These are phyloP conservation scores for Danio aesculapii DNA, from an alignment of 2,797 vertebrate genomes.

Conservation along the genomic window DNA sequence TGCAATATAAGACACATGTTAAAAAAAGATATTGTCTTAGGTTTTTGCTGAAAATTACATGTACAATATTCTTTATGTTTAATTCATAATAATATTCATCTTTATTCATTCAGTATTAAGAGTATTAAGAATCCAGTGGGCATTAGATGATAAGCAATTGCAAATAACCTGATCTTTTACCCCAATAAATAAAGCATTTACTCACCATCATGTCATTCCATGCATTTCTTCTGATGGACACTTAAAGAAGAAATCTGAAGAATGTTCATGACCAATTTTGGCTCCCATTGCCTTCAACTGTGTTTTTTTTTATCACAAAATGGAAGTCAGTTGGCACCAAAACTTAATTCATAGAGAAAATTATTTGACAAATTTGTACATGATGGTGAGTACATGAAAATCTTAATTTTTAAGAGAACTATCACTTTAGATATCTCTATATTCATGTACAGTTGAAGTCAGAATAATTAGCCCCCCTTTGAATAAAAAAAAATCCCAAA, in stretches of 20 bases:
- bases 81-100: too few species aligned
- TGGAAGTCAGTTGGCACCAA: not conserved
- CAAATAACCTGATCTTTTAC: not conserved
- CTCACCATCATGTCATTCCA: too few species aligned
- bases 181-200: too few species aligned
- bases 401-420: not conserved
- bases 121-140: not conserved
- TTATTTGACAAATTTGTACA: not conserved
- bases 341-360: not conserved
- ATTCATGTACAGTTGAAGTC: too few species aligned
- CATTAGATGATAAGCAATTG: not conserved
- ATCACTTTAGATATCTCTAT: not conserved
- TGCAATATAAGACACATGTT: too few species aligned
- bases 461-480: too few species aligned
- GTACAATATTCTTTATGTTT: not conserved
- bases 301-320: not conserved
- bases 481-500: too few species aligned
- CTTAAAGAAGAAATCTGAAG: too few species aligned
- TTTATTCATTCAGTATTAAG: too few species aligned
- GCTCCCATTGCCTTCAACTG: not conserved
- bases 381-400: not conserved
- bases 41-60: not conserved
- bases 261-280: not conserved
- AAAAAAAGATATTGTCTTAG: too few species aligned
- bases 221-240: too few species aligned